Evolutionary conservation across 2,888 invertebrate species (phyloP).

Genomic region (Eilema depressum): DNA sequence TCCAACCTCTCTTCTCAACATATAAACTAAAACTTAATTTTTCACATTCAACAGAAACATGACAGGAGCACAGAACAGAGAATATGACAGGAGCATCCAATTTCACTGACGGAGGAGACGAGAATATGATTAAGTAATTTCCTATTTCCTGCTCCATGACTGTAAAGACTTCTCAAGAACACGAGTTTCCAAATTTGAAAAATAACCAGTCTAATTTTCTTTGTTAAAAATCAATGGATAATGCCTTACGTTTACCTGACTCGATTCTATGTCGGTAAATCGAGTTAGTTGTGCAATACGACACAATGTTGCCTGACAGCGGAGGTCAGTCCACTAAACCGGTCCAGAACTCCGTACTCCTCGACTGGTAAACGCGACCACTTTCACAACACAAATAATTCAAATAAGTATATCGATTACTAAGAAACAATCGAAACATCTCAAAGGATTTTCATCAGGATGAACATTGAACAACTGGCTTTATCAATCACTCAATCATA

Average conservation of each 20-base stretch:
- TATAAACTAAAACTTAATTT: background rate
- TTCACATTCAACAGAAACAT: background rate
- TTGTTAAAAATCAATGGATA: conserved; percentile 34
- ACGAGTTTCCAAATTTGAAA: background rate
- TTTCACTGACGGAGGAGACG: no score
- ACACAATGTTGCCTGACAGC: conserved; percentile 45
- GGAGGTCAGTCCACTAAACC: conserved; percentile 56
- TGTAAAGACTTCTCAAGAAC: background rate
- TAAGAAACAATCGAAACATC: conserved; percentile 26
- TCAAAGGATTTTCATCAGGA: conserved; percentile 16
- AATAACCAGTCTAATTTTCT: background rate
- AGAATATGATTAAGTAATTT: no score
- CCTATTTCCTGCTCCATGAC: no score
- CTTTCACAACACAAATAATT: conserved; percentile 48
- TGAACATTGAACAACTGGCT: background rate
- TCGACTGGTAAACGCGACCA: conserved; percentile 45
- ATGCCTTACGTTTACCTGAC: conserved; percentile 40
- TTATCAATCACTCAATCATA: background rate
- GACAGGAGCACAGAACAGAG: no score
- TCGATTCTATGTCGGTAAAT: conserved; percentile 35
- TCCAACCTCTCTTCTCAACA: background rate
- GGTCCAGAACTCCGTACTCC: conserved; percentile 47
- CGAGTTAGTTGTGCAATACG: conserved; percentile 53
- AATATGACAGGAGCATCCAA: background rate
- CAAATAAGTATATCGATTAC: conserved; percentile 35